Evolutionary conservation across 2,113 vertebrate genomes (phyloP), one percentile per base, ranked within the genome.

Genomic region (Psettodes erumei): DNA sequence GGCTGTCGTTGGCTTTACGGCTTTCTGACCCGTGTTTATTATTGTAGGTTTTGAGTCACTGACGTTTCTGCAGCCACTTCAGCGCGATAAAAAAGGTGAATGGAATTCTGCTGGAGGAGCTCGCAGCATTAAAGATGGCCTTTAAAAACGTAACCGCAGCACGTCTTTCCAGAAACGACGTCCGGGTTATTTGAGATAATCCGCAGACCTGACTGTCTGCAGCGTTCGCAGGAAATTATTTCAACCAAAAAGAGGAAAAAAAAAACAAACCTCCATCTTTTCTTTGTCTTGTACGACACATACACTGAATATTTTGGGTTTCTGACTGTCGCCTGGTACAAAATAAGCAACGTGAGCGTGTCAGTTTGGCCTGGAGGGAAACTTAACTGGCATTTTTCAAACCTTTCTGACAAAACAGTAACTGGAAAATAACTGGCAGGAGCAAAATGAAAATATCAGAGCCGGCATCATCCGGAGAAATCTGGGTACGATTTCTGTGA

Each of bases 381-480:
- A 19, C 23, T 8, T 15, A 15, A 23, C 3, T 19, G 21, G 16
- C 30, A 13, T 13, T 25, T 27, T 40, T 43, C 6, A 32, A 25
- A 32, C 27, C 21, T 23, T 55, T 28, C 59, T 62, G 58, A 32
- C 38, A 28, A 38, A 65, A 68, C 38, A 45, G 16, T 54, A 35
- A 12, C 32, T 58, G 13, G 18, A 45, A 43, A 42, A 19, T 43
- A 27, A 18, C 1, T 60, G n/a, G 13, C 33, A 23, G 19, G 38
- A 23, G 48, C 5, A 61, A 50, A 43, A 25, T 10, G 43, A 74
- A 27, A 35, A 55, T 27, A 25, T 11, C 19, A n/a, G n/a, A n/a
- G n/a, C n/a, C n/a, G n/a, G 37, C 19, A 27, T 51, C 15, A 37
- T 35, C 1, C 1, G n/a, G 43, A 25, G 23, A 48, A 30, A 33